Percentiles rank a stretch among this genome's conserved stretches.
These are phyloP conservation scores for Augochlora pura DNA, from an alignment of 1,140 invertebrate genomes.

Conservation along the genomic window DNA sequence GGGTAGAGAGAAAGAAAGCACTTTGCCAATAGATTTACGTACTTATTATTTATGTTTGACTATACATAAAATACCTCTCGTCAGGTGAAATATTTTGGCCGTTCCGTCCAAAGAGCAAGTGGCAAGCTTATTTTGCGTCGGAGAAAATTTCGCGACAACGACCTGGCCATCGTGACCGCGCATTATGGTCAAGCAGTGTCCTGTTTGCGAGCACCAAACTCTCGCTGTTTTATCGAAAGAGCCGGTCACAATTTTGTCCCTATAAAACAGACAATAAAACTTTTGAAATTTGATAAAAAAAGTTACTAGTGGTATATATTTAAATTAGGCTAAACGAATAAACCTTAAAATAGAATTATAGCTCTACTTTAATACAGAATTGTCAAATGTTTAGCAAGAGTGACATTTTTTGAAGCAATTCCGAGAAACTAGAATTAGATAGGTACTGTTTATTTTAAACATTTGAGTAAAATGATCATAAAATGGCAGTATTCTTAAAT, in stretches of 20 bases:
- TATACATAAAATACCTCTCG: conserved; percentile 51
- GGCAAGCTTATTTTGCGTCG: conserved; percentile 82
- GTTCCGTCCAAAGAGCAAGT: conserved; percentile 89
- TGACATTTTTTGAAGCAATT: no score
- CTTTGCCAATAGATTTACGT: not conserved
- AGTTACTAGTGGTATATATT: no score
- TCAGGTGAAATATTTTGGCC: conserved; percentile 85
- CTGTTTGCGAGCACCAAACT: conserved; percentile 85
- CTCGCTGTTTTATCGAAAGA: conserved; percentile 90
- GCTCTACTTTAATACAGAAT: no score
- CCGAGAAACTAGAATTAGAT: no score
- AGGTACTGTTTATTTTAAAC: no score
- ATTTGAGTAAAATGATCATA: no score
- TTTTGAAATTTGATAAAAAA: not conserved
- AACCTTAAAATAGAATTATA: no score
- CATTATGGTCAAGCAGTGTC: conserved; percentile 85
- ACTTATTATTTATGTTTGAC: no score
- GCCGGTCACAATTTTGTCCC: conserved; percentile 88
- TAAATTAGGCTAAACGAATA: no score
- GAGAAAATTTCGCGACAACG: conserved; percentile 85
- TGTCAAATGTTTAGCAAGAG: no score
- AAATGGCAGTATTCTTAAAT: no score
- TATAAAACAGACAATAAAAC: conserved; percentile 64
- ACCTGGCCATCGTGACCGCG: conserved; percentile 88
- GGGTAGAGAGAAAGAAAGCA: no score